A percentile compares a stretch with the other conserved stretches of the same genome.
phyloP scores from a whole-genome alignment of 2,888 invertebrate genomes.

The Allacma fusca region DNA sequence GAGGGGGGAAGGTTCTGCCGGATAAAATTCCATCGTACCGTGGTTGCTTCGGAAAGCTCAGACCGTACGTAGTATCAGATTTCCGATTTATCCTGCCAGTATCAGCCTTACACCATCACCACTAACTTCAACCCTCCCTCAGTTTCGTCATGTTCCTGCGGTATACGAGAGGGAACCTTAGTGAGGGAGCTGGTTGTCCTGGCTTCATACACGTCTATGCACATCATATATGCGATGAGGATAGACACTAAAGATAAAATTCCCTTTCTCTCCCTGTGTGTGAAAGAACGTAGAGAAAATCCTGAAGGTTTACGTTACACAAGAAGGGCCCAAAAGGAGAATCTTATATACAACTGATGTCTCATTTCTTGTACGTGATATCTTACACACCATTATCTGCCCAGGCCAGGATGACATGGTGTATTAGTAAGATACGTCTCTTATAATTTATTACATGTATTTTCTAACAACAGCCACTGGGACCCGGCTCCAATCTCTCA shows the following conservation, averaged over 20 bases:
- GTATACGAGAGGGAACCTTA: background rate
- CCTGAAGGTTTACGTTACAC: background rate
- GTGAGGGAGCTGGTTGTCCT: no score
- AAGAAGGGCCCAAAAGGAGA: background rate
- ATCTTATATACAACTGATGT: background rate
- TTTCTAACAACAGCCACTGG: background rate
- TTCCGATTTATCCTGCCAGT: conserved; percentile 16
- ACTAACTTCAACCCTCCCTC: background rate
- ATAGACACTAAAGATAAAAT: background rate
- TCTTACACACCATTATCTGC: conserved; percentile 16
- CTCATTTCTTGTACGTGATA: background rate
- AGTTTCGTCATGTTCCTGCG: background rate
- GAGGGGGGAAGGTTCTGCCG: background rate
- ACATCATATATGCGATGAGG: no score
- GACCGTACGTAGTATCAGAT: background rate
- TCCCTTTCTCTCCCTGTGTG: background rate
- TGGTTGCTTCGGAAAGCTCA: background rate
- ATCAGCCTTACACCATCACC: background rate
- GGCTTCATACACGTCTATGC: no score
- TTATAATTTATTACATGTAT: background rate
- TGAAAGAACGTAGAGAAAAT: background rate
- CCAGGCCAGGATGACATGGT: conserved; percentile 3
- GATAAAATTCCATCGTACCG: background rate
- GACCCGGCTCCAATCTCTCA: background rate
- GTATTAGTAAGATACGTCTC: background rate